phyloP scores from a whole-genome alignment of 2,797 vertebrate genomes.

The Chlorospingus semifuscus region DNA sequence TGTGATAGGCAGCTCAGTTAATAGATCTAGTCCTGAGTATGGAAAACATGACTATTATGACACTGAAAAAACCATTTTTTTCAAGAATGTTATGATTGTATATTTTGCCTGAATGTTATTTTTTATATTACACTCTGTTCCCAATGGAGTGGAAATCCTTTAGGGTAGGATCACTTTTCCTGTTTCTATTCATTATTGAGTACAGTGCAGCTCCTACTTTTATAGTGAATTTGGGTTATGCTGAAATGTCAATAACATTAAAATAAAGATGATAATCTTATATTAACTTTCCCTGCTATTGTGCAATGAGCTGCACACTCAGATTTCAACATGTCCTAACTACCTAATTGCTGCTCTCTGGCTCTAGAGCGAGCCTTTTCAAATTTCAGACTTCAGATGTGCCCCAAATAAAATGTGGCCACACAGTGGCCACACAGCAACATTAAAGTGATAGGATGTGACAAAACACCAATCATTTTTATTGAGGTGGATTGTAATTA shows the following conservation, averaged over 20 bases:
- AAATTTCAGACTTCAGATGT: background rate
- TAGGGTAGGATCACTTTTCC: background rate
- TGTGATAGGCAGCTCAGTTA: background rate
- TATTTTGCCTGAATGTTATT: background rate
- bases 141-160: background rate
- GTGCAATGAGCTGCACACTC: background rate
- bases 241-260: background rate
- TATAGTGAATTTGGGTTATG: background rate
- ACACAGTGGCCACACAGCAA: background rate
- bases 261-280: background rate
- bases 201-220: background rate
- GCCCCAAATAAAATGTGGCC: background rate
- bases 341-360: background rate
- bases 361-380: background rate
- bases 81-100: background rate
- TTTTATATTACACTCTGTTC: background rate
- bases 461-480: background rate
- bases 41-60: background rate
- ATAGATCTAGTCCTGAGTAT: background rate
- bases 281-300: background rate
- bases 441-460: background rate
- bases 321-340: background rate
- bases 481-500: background rate
- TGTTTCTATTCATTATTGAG: background rate
- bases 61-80: background rate